These are phyloP conservation scores for Protodeltote pygarga DNA, from an alignment of 2,888 invertebrate species.

Conservation along the genomic window DNA sequence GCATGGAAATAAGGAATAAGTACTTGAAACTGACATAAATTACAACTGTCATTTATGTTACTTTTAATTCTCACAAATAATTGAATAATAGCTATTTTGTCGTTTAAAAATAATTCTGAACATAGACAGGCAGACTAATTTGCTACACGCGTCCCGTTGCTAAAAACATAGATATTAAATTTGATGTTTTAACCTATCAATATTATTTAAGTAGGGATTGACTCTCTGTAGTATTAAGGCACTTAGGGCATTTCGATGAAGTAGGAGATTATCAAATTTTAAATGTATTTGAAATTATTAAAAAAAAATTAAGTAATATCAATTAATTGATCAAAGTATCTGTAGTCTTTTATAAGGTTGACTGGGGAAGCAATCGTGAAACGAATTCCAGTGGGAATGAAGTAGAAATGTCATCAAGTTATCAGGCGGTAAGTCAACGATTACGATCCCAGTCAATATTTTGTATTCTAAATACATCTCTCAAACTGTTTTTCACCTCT, in stretches of 20 bases:
- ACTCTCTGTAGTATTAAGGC: conserved; percentile 67
- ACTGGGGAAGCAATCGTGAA: conserved; percentile 53
- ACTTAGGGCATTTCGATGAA: conserved; percentile 58
- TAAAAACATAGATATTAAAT: conserved; percentile 45
- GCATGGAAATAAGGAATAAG: no score
- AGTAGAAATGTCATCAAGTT: not conserved
- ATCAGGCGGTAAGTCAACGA: conserved; percentile 12
- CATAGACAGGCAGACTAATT: conserved; percentile 6
- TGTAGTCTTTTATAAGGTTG: conserved; percentile 75
- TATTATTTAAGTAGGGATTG: conserved; percentile 57
- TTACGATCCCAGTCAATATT: conserved; percentile 56
- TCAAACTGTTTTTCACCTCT: conserved; percentile 67
- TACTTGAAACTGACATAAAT: no score
- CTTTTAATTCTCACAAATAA: no score
- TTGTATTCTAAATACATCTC: conserved; percentile 70
- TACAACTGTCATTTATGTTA: not conserved
- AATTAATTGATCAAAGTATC: conserved; percentile 67
- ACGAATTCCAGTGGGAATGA: conserved; percentile 6
- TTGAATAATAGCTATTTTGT: no score
- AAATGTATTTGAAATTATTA: conserved; percentile 52
- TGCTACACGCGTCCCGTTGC: conserved; percentile 20
- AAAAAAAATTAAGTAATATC: conserved; percentile 48
- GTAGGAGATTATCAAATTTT: conserved; percentile 56
- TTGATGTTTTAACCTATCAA: conserved; percentile 55
- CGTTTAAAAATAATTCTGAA: not conserved